These are phyloP conservation scores for Apotomis turbidana DNA, from an alignment of 2,888 invertebrate species.

Conservation along the genomic window DNA sequence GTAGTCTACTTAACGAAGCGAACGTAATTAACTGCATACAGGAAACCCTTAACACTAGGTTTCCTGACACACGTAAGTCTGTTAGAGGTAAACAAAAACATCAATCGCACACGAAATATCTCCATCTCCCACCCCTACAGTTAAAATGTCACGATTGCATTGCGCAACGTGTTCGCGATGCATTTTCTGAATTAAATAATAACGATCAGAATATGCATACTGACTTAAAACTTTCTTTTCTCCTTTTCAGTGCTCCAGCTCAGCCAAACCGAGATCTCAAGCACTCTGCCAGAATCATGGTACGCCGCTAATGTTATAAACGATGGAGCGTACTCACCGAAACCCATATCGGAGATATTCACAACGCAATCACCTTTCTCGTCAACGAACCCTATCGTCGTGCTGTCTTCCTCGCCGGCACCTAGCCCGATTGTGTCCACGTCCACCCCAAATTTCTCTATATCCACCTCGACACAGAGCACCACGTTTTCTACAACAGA, in stretches of 20 bases:
- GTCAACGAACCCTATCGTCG: conserved; percentile 62
- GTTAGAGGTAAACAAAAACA: too few relatives aligned
- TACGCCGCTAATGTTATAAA: conserved; percentile 74
- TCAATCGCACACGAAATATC: too few relatives aligned
- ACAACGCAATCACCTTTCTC: conserved; percentile 65
- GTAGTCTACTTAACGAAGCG: too few relatives aligned
- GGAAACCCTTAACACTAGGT: too few relatives aligned
- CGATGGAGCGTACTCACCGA: conserved; percentile 68
- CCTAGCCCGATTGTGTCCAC: conserved; percentile 27
- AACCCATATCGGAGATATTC: conserved; percentile 73
- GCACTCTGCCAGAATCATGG: conserved; percentile 65
- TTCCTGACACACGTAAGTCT: too few relatives aligned
- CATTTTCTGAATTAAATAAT: neutral
- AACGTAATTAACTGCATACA: too few relatives aligned
- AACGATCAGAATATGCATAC: too few relatives aligned
- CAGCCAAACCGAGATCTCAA: conserved; percentile 70
- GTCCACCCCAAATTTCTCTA: conserved; percentile 14
- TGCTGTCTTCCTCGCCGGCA: conserved; percentile 44
- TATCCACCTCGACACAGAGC: conserved; percentile 39
- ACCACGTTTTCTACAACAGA: conserved; percentile 33
- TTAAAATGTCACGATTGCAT: too few relatives aligned
- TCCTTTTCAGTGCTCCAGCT: conserved; percentile 75
- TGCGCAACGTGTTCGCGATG: neutral
- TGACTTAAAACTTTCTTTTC: neutral
- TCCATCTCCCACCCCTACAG: too few relatives aligned